phyloP scores from a whole-genome alignment of 2,888 invertebrate genomes.

The Ditula angustiorana region DNA sequence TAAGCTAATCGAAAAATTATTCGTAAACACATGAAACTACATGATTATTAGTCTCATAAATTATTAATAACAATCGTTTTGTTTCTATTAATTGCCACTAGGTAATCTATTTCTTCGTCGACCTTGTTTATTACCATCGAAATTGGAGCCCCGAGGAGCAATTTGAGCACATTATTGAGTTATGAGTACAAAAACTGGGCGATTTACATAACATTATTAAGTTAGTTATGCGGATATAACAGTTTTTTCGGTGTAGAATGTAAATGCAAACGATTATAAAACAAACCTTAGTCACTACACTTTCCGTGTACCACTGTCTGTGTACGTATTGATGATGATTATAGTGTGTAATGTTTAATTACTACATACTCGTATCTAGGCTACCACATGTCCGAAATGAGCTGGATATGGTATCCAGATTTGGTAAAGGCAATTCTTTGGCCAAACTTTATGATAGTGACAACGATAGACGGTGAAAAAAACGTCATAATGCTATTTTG shows the following conservation, averaged over 20 bases:
- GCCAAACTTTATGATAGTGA: no score
- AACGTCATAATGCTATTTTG: no score
- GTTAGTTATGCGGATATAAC: slow-evolving; percentile 45
- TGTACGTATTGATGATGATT: background rate
- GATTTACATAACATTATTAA: slow-evolving; percentile 47
- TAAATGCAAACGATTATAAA: slow-evolving; percentile 8
- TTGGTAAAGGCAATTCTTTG: no score
- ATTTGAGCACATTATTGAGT: slow-evolving; percentile 54
- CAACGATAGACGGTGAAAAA: no score
- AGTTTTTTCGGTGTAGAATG: slow-evolving; percentile 20
- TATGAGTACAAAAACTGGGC: slow-evolving; percentile 52
- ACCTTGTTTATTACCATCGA: slow-evolving; percentile 55
- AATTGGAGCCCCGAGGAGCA: slow-evolving; percentile 47
- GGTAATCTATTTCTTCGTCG: slow-evolving; percentile 56
- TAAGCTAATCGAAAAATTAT: slow-evolving; percentile 49
- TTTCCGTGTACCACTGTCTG: slow-evolving; percentile 1
- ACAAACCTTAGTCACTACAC: background rate
- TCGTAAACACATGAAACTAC: slow-evolving; percentile 48
- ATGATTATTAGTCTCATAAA: slow-evolving; percentile 57
- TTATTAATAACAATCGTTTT: slow-evolving; percentile 54
- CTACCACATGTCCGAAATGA: no score
- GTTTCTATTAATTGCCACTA: slow-evolving; percentile 49
- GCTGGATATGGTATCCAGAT: no score
- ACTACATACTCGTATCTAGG: no score
- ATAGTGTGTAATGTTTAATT: no score